Evolutionary conservation across 92 coral and sea anemone species (phyloP).

Genomic region (Paragorgia papillata): DNA sequence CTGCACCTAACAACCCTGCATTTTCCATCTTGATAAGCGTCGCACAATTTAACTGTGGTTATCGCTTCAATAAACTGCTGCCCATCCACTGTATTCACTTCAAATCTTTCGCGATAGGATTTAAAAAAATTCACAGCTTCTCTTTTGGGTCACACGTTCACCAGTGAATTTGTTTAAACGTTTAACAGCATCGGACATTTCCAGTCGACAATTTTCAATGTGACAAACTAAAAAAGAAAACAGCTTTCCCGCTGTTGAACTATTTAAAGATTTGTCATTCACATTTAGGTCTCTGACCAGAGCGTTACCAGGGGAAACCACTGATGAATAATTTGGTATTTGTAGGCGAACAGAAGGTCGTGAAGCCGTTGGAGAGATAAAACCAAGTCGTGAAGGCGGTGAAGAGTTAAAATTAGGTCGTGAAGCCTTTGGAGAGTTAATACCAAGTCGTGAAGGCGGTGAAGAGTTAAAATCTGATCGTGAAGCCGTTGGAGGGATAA

Average conservation of each 20-base stretch:
- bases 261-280: no score
- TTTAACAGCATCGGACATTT: neutral
- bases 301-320: no score
- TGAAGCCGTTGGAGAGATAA: no score
- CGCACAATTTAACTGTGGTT: slow-evolving; percentile 27
- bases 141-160: neutral
- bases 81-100: slow-evolving; percentile 7
- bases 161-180: slow-evolving; percentile 1
- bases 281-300: no score
- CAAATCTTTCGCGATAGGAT: neutral
- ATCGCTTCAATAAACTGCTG: slow-evolving; percentile 34
- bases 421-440: no score
- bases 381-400: no score
- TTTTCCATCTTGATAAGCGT: slow-evolving; percentile 15
- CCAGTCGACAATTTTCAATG: slow-evolving; percentile 14
- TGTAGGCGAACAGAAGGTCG: no score
- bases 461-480: no score
- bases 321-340: no score
- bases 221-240: slow-evolving; percentile 13
- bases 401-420: no score
- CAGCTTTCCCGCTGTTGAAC: neutral
- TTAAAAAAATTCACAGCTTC: slow-evolving; percentile 9
- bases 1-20: slow-evolving; percentile 39
- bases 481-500: no score
- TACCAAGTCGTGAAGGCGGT: no score